Evolutionary conservation across 2,888 invertebrate species (phyloP).

Genomic region (Salpingus planirostris): DNA sequence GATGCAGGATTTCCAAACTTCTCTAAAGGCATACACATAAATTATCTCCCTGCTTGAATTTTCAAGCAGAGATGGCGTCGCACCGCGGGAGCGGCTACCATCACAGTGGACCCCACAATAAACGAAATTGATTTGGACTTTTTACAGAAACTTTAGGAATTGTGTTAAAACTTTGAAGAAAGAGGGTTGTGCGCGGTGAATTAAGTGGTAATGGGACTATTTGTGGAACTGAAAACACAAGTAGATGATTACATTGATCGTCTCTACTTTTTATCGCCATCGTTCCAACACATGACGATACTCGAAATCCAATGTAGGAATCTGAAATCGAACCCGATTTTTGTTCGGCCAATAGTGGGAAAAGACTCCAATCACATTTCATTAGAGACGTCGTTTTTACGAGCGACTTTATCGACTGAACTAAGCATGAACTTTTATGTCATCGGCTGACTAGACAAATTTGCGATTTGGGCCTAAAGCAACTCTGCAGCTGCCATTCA

Average conservation of each 20-base stretch:
- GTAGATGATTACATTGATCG: slow-evolving; percentile 2
- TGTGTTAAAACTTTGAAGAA: slow-evolving; percentile 27
- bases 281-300: no score
- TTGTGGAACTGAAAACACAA: slow-evolving; percentile 18
- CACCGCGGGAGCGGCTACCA: slow-evolving; percentile 21
- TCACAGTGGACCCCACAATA: slow-evolving; percentile 26
- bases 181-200: slow-evolving; percentile 19
- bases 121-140: slow-evolving; percentile 30
- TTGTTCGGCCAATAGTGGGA: slow-evolving; percentile 8
- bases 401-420: slow-evolving; percentile 10
- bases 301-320: no score
- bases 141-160: slow-evolving; percentile 27
- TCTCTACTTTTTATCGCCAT: no score
- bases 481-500: no score
- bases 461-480: no score
- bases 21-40: slow-evolving; percentile 24
- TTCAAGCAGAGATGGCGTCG: slow-evolving; percentile 24
- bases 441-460: slow-evolving; percentile 10
- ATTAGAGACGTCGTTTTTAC: slow-evolving; percentile 14
- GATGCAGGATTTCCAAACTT: no score
- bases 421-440: slow-evolving; percentile 13
- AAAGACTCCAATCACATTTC: slow-evolving; percentile 13
- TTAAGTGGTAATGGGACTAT: slow-evolving; percentile 30
- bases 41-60: slow-evolving; percentile 28
- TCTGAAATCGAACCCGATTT: no score